Base-by-base conservation (phyloP, 2,113 vertebrate species). In the Cottus gobio region DNA sequence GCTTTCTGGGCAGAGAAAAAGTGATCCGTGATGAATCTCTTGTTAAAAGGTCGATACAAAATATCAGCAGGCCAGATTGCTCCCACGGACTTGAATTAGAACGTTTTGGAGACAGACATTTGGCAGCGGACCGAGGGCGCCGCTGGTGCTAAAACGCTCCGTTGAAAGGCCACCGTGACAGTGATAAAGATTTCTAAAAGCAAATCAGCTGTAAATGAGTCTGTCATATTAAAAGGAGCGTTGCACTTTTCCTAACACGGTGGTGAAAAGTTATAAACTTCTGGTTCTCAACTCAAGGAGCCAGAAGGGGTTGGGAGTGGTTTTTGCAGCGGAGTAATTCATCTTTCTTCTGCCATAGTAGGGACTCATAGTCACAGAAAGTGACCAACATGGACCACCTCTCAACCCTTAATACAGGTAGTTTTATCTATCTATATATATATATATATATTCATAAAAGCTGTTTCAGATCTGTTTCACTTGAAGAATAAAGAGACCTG, bases 41-140 rank as follows among this genome's bases (percentile, higher is more conserved):
- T 77, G 84, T 83, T 88, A 87, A 90, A 92, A 92, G 89, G 91
- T 91, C 89, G 90, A 88, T 87, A 87, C 70, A 65, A 87, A 90
- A 88, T 87, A 90, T 87, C 89, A 90, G 75, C 76, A 44, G 86
- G 86, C 72, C 86, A 88, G 84, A 92, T 91, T 90, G 83, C 86
- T 78, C 28, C 80, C 86, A 84, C 78, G 83, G 87, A 91, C 88
- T 85, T 62, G 77, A 77, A 70, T 18, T 44, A 54, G 75, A 87
- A 69, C 75, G 62, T 80, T 88, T 82, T 61, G 62, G 46, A 65
- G 68, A 71, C 22, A 66, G 68, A 71, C 56, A 67, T 78, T 75
- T 75, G 77, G 85, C 71, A 72, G 73, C 10, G 2, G 72, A 60
- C 72, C 28, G 50, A 56, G 65, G 80, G 52, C 34, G 3, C 48